These are phyloP conservation scores for Neoaliturus tenellus DNA, from an alignment of 2,888 invertebrate species.

Conservation along the genomic window DNA sequence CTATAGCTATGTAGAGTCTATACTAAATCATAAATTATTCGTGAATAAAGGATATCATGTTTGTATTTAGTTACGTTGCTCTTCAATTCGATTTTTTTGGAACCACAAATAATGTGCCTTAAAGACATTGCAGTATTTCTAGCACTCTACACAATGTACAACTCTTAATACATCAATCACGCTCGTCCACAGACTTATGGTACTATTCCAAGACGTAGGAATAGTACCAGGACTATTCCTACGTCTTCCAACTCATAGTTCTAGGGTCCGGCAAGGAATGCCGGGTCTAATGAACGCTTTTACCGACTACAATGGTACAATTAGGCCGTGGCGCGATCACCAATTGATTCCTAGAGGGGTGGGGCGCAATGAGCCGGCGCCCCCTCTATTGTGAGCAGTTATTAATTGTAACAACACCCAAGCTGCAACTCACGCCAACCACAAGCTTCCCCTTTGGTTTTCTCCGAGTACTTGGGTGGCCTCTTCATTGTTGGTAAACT, in stretches of 20 bases:
- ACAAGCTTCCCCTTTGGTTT: slow-evolving; percentile 1
- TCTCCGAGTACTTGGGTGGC: neutral
- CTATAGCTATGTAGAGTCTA: too few species aligned
- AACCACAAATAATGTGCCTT: too few species aligned
- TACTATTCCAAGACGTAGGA: too few species aligned
- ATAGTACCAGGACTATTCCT: too few species aligned
- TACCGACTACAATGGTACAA: slow-evolving; percentile 42
- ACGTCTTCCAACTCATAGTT: neutral
- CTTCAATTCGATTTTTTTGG: too few species aligned
- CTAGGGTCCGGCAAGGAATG: neutral
- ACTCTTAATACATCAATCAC: too few species aligned
- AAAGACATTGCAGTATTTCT: too few species aligned
- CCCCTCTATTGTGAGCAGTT: slow-evolving; percentile 48
- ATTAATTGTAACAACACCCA: slow-evolving; percentile 51
- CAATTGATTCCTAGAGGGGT: slow-evolving; percentile 54
- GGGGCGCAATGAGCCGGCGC: slow-evolving; percentile 55
- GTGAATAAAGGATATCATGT: too few species aligned
- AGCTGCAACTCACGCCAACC: slow-evolving; percentile 40
- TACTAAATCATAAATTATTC: too few species aligned
- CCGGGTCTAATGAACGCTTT: slow-evolving; percentile 42
- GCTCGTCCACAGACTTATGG: too few species aligned
- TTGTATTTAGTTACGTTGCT: too few species aligned
- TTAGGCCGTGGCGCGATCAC: slow-evolving; percentile 41
- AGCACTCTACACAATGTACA: too few species aligned
- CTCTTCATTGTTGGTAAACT: neutral